Conservation (phyloP, 2,113 vertebrate genomes). For the Ceratotherium simum region DNA sequence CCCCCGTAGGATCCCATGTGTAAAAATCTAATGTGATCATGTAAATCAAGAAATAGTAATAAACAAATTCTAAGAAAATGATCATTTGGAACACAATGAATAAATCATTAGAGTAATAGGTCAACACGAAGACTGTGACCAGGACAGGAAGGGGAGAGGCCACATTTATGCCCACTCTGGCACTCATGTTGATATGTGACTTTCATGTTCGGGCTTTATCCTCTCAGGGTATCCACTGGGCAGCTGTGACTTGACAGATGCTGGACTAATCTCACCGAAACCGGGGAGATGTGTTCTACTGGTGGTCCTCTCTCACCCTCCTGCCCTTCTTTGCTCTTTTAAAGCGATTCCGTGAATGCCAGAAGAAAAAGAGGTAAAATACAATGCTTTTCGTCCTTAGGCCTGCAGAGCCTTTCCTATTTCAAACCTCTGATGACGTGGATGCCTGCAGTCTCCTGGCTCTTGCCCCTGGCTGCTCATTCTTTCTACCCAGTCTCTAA, state of each 20-base stretch:
- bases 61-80: conserved; percentile 55
- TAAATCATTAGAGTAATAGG: conserved; percentile 4
- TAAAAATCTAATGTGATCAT: conserved; percentile 50
- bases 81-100: conserved; percentile 15
- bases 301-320: not conserved
- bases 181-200: fast-evolving
- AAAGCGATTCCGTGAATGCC: not conserved
- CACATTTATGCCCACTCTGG: fast-evolving
- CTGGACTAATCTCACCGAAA: not conserved
- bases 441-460: fast-evolving
- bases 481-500: not conserved
- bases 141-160: not conserved
- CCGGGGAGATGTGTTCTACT: fast-evolving
- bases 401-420: fast-evolving
- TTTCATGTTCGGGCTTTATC: not conserved
- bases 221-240: not conserved
- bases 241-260: not conserved
- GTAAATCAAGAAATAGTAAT: conserved; percentile 57
- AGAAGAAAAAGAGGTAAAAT: not conserved
- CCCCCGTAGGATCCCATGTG: not conserved
- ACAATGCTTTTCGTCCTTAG: not conserved
- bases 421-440: not conserved
- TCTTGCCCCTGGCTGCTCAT: not conserved
- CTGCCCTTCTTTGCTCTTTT: not conserved
- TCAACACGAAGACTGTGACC: not conserved